Evolutionary conservation across 2,888 invertebrate genomes (phyloP).

Genomic region (Hofmannophila pseudospretella): DNA sequence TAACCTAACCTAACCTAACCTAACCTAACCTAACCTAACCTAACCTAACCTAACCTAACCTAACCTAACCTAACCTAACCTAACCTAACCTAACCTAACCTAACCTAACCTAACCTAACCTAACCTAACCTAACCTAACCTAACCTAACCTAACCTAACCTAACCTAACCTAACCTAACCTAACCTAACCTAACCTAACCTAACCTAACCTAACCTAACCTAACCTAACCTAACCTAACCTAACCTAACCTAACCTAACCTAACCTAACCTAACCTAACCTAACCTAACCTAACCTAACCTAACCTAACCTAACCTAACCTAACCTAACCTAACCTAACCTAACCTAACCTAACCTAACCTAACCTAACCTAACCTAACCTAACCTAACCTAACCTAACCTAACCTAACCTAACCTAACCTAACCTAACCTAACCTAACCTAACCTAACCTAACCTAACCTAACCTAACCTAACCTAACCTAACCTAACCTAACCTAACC

Average conservation of each 20-base stretch:
- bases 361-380: conserved; percentile 15
- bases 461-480: conserved; percentile 18
- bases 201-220: conserved; percentile 3
- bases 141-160: conserved; percentile 5
- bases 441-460: conserved; percentile 15
- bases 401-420: conserved; percentile 14
- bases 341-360: conserved; percentile 15
- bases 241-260: conserved; percentile 6
- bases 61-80: conserved; percentile 11
- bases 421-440: conserved; percentile 15
- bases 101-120: conserved; percentile 7
- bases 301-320: conserved; percentile 17
- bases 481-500: conserved; percentile 17
- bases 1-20: conserved; percentile 11
- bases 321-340: conserved; percentile 15
- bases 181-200: conserved; percentile 1
- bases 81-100: conserved; percentile 9
- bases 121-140: conserved; percentile 5
- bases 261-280: conserved; percentile 7
- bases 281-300: conserved; percentile 15
- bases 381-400: conserved; percentile 14
- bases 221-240: conserved; percentile 4
- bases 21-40: conserved; percentile 9
- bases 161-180: conserved; percentile 9
- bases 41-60: conserved; percentile 7